Evolutionary conservation across 2,888 invertebrate species (phyloP).

Genomic region (Tipula helvola): DNA sequence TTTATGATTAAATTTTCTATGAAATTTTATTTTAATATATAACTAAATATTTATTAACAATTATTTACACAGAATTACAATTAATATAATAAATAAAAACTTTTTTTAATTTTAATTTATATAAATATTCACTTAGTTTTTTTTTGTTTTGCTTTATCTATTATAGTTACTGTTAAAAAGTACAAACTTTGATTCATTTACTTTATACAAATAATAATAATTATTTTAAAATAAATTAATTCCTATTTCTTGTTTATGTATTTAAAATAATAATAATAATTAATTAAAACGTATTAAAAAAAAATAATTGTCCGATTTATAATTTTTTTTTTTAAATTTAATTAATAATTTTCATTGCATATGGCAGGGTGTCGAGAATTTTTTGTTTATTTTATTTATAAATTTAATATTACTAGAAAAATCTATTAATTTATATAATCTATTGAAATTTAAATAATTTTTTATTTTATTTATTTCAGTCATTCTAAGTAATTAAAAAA

Average conservation of each 20-base stretch:
- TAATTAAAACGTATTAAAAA: neutral
- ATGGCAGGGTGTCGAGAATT: neutral
- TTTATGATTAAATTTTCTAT: neutral
- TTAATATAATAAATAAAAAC: neutral
- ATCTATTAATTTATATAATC: neutral
- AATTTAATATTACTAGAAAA: neutral
- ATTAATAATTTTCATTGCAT: neutral
- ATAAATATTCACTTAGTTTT: neutral
- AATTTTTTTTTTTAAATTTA: neutral
- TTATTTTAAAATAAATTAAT: neutral
- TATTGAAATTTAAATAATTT: neutral
- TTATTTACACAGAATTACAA: conserved; percentile 4
- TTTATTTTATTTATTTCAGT: neutral
- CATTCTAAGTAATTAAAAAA: neutral
- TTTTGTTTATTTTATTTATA: neutral
- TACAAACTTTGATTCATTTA: neutral
- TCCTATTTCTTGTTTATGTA: neutral
- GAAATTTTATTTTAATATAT: neutral
- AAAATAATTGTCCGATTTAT: neutral
- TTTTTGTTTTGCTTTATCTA: neutral
- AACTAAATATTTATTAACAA: neutral
- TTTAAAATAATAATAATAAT: neutral
- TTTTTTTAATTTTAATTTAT: neutral
- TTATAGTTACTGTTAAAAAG: neutral
- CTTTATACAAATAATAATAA: neutral